A percentile compares a stretch with the other conserved stretches of the same genome.
Evolutionary conservation across 2,113 vertebrate genomes (phyloP).

Genomic region (Zosterops lateralis): DNA sequence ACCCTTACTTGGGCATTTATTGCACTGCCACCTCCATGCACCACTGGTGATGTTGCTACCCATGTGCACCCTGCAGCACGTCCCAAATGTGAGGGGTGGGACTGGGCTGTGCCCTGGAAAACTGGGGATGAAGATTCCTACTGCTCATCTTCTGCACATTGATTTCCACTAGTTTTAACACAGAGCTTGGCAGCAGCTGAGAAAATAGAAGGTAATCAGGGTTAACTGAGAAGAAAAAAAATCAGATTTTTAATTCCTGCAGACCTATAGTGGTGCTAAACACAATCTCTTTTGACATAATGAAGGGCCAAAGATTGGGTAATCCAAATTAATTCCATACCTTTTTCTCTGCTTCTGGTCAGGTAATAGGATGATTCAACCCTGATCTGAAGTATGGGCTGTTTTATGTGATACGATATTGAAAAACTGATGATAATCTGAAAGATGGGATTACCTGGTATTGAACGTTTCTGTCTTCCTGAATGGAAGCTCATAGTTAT

Average conservation of each 20-base stretch:
- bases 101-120: fast-evolving
- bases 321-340: neutral
- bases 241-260: neutral
- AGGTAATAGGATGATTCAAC: neutral
- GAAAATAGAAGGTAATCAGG: neutral
- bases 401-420: neutral
- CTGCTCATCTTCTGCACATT: neutral
- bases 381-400: neutral
- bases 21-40: neutral
- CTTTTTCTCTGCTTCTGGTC: neutral
- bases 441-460: neutral
- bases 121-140: neutral
- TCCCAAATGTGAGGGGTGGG: neutral
- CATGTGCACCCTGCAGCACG: fast-evolving
- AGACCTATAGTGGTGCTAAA: neutral
- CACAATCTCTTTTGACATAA: neutral
- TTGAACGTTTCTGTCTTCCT: neutral
- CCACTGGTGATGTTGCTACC: neutral
- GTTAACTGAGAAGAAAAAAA: neutral
- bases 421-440: neutral
- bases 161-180: neutral
- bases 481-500: neutral
- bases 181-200: neutral
- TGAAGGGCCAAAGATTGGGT: neutral
- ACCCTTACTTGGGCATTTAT: neutral